Conservation (phyloP, 2,797 vertebrate genomes). For the Pseudochirops corinnae region DNA sequence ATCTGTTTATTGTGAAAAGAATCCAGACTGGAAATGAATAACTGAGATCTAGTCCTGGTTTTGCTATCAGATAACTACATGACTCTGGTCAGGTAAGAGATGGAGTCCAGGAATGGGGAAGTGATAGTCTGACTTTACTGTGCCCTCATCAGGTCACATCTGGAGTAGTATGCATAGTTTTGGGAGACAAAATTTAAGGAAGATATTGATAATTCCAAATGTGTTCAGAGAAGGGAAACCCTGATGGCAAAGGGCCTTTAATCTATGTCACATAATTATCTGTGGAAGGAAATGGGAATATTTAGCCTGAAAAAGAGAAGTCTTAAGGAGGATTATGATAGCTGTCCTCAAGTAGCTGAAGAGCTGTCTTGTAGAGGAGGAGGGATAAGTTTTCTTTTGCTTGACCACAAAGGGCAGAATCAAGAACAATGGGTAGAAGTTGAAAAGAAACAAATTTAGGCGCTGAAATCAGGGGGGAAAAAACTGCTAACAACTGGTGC, state of each 20-base stretch:
- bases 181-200: background rate
- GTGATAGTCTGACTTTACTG: background rate
- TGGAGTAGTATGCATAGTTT: background rate
- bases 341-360: background rate
- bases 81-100: background rate
- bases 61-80: background rate
- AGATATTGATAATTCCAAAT: background rate
- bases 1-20: background rate
- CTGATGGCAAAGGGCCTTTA: background rate
- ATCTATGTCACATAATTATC: background rate
- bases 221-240: background rate
- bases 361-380: background rate
- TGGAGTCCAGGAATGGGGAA: background rate
- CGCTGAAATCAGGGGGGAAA: background rate
- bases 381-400: background rate
- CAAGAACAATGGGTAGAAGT: background rate
- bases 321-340: background rate
- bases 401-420: background rate
- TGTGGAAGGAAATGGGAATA: background rate
- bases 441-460: background rate
- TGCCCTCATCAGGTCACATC: background rate
- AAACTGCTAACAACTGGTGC: background rate
- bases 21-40: background rate
- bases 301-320: background rate
- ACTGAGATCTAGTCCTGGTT: background rate